phyloP scores from a whole-genome alignment of 92 coral and sea anemone genomes.

The Actinostola sp. region DNA sequence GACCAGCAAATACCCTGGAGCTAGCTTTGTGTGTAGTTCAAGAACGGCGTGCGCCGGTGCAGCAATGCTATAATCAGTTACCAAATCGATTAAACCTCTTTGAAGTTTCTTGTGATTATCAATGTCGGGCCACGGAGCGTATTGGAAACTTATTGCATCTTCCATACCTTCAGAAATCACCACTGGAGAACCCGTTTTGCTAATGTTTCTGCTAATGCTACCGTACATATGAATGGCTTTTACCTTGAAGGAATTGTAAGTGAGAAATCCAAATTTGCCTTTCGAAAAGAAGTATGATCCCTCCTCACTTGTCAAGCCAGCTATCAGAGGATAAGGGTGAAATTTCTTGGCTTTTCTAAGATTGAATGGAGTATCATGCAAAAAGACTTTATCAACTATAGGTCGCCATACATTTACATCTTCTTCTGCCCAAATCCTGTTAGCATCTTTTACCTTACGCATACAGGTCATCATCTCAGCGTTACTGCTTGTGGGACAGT shows the following conservation, averaged over 20 bases:
- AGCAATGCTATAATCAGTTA: conserved; percentile 75
- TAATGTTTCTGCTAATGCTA: conserved; percentile 28
- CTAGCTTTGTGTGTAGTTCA: conserved; percentile 55
- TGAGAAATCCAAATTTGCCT: background rate
- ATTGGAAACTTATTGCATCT: conserved; percentile 58
- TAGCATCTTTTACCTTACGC: conserved; percentile 54
- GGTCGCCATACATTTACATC: conserved; percentile 72
- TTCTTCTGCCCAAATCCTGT: conserved; percentile 24
- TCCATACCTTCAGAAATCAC: conserved; percentile 24
- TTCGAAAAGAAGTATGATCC: conserved; percentile 63
- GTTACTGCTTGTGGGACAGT: conserved; percentile 53
- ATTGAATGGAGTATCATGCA: conserved; percentile 66
- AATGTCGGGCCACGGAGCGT: conserved; percentile 80
- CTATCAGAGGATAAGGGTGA: conserved; percentile 61
- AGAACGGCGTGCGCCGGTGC: conserved; percentile 73
- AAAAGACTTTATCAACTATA: conserved; percentile 62
- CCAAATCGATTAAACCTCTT: conserved; percentile 45
- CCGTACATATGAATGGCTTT: background rate
- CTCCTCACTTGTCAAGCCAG: conserved; percentile 86
- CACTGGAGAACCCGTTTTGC: conserved; percentile 13
- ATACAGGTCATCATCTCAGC: conserved; percentile 53
- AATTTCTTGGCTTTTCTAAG: conserved; percentile 63
- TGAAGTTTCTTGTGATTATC: conserved; percentile 18
- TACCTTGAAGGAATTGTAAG: conserved; percentile 13
- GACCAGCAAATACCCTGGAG: conserved; percentile 67